Evolutionary conservation across 2,113 vertebrate species (phyloP).

Genomic region (Rousettus leschenaultii): DNA sequence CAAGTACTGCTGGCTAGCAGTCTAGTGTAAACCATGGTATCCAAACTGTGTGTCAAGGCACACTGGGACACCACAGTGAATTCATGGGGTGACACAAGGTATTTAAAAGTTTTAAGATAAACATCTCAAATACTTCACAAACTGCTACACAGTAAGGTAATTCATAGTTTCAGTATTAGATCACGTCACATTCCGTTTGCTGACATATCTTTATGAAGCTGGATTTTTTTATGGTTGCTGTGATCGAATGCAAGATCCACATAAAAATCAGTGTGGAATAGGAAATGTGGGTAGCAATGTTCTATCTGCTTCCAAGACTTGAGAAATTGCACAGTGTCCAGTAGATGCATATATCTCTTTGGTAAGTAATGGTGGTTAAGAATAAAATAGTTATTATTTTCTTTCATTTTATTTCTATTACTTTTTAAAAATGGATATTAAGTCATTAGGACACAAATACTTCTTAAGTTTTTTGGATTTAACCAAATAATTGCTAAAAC

Average conservation of each 20-base stretch:
- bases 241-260: not conserved
- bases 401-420: not conserved
- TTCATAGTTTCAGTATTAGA: not conserved
- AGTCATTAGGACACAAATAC: not conserved
- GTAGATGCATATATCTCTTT: not conserved
- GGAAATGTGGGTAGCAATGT: not conserved
- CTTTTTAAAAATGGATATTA: not conserved
- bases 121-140: not conserved
- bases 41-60: not conserved
- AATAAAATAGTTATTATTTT: not conserved
- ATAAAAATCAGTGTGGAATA: not conserved
- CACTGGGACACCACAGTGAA: not conserved
- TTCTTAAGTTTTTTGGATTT: not conserved
- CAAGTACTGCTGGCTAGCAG: not conserved
- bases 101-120: not conserved
- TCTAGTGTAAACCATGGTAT: not conserved
- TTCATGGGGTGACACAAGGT: not conserved
- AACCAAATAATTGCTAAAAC: not conserved
- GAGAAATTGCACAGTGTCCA: not conserved
- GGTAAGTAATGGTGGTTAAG: not conserved
- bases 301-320: not conserved
- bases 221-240: not conserved
- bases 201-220: conserved; percentile 7
- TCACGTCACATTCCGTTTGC: not conserved
- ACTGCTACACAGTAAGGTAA: not conserved